Conservation (phyloP, 2,888 invertebrate genomes). For the Phyllotreta cruciferae region DNA sequence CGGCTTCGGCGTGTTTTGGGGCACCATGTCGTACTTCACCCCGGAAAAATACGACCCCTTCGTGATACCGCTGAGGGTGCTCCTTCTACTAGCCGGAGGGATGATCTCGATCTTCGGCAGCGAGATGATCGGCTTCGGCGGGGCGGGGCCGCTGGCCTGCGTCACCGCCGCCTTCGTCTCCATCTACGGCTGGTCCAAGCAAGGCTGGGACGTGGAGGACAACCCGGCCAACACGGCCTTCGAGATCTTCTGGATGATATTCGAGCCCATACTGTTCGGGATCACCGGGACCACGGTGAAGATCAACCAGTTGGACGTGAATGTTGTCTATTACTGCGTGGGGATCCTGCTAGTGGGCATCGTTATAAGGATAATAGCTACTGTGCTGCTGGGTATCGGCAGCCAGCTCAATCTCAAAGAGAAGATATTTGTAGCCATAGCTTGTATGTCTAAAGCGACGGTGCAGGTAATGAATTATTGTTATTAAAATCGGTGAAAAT, state of each 20-base stretch:
- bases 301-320: slow-evolving; percentile 73
- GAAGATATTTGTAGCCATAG: slow-evolving; percentile 86
- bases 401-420: slow-evolving; percentile 87
- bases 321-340: slow-evolving; percentile 73
- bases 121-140: slow-evolving; percentile 74
- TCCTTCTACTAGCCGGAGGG: slow-evolving; percentile 82
- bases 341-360: slow-evolving; percentile 73
- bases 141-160: slow-evolving; percentile 82
- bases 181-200: slow-evolving; percentile 79
- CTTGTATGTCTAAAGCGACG: slow-evolving; percentile 98
- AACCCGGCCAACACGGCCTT: slow-evolving; percentile 88
- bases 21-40: slow-evolving; percentile 78
- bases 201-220: slow-evolving; percentile 86
- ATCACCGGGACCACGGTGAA: slow-evolving; percentile 92
- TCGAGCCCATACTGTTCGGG: slow-evolving; percentile 93
- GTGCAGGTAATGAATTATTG: slow-evolving; percentile 74
- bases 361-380: slow-evolving; percentile 71
- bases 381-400: slow-evolving; percentile 74
- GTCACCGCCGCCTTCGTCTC: slow-evolving; percentile 85
- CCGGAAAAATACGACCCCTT: slow-evolving; percentile 86
- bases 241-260: slow-evolving; percentile 94
- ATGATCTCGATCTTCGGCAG: slow-evolving; percentile 87
- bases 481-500: not conserved
- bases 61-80: slow-evolving; percentile 79
- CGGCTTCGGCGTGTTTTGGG: slow-evolving; percentile 82